A percentile compares a stretch with the other conserved stretches of the same genome.
These are phyloP conservation scores for Micrasema longulum DNA, from an alignment of 1,140 invertebrate genomes.

Conservation along the genomic window DNA sequence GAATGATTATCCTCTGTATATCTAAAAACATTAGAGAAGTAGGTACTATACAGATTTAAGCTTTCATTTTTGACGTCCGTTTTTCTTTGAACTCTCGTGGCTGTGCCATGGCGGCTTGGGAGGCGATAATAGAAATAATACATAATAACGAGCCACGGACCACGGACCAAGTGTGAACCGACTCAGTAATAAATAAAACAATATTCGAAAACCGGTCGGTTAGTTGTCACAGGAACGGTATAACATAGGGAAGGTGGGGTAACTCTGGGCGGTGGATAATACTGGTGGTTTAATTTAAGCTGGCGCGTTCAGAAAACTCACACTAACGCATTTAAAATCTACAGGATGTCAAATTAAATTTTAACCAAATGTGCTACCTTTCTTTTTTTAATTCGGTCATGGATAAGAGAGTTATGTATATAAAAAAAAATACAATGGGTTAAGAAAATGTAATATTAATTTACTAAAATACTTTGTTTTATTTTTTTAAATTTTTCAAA, in stretches of 20 bases:
- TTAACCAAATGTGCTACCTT: neutral
- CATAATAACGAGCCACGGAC: slow-evolving; percentile 26
- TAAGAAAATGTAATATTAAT: too few species aligned
- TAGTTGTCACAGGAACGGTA: slow-evolving; percentile 26
- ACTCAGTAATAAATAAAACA: slow-evolving; percentile 33
- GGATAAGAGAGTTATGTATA: neutral
- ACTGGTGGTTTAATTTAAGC: too few species aligned
- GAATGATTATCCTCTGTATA: too few species aligned
- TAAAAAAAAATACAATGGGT: too few species aligned
- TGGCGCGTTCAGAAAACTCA: too few species aligned
- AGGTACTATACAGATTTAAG: slow-evolving; percentile 11
- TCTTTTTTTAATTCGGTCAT: neutral
- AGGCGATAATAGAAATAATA: slow-evolving; percentile 35
- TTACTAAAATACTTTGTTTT: too few species aligned
- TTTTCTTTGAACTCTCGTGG: slow-evolving; percentile 27
- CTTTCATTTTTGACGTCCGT: neutral
- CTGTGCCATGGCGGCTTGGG: slow-evolving; percentile 9
- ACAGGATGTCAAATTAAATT: too few species aligned
- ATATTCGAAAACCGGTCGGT: slow-evolving; percentile 34
- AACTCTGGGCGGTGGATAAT: neutral
- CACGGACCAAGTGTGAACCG: slow-evolving; percentile 31
- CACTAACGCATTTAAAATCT: too few species aligned
- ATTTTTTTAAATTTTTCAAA: too few species aligned
- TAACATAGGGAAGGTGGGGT: neutral
- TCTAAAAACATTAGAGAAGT: too few species aligned